Base-by-base conservation (phyloP, 2,888 invertebrate species). In the Catocala sponsa region DNA sequence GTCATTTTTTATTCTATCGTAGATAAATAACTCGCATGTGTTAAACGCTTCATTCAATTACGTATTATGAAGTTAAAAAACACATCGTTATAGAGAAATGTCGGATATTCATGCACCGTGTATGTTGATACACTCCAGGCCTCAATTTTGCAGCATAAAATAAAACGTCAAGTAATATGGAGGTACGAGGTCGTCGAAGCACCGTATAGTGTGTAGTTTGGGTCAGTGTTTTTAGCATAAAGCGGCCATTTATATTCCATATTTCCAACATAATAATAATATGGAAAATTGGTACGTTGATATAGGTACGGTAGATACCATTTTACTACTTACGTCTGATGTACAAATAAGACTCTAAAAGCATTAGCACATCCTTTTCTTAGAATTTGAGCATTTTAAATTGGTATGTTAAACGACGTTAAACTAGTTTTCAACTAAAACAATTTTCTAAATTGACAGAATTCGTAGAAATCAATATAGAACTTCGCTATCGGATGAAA, bases 1-100 rank as follows among this genome's bases (percentile, higher is more conserved):
- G 47, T 71, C 72, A 74, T 71, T 67, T 52, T 71, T 67, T 72
- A 74, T 62, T 63, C 53, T 67, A 63, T 64, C 61, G 54, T 64
- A 64, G 63, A 67, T 72, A 72, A 67, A 74, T 72, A 74, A 71
- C 67, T 58, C 54, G 58, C 62, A 61, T 41, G 63, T 60, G 44
- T 59, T 47, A 47, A 54, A 63, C 59, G 15, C 47, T 56, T 59
- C 63, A 70, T 74, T 74, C 67, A 61, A 72, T 71, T 67, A 71
- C 58, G 47, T 13, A 46, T 46, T 42, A 46, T 15, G 51, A 59
- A 10, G 15, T 38, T 38, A 10, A 72, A 62, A 72, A 70, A 67
- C 59, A 59, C 44, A 50, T 70, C 47, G 54, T 60, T 63, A 63
- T 54, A 47, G 48, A 35, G 63, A 70, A 61, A 70, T 60, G 11